Base-by-base conservation (phyloP, 2,888 invertebrate species). In the Ophioninae sp. region DNA sequence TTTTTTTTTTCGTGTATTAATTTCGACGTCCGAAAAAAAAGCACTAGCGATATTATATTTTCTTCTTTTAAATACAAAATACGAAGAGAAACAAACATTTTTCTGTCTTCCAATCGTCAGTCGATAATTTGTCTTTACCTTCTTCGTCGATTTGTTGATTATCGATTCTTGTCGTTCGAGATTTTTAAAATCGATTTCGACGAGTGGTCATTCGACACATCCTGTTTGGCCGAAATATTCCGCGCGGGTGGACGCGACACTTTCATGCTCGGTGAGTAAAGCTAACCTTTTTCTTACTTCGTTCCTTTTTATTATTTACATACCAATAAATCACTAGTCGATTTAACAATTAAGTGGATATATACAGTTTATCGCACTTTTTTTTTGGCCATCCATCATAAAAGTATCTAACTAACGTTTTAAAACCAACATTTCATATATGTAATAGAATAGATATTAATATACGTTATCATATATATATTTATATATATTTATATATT, bases 271-370 rank as follows among this genome's bases (percentile, higher is more conserved):
- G 86, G 87, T 88, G 88, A 88, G 89, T 90, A 90, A 90, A 91
- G 90, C 90, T 88, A 89, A 88, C 76, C 74, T 68, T 58, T n/a
- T 59, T 72, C 2, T 72, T 72, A 37, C 64, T 51, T 13, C 17
- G 9, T 51, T 51, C 17, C 7, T 37, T 58, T 61, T 69, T 82
- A 81, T 92, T 92, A 92, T 92, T 92, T 92, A 92, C 90, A 92
- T 90, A 89, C 90, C 23, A 79, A 79, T 90, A 88, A 88, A 89
- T 91, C 82, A 89, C 90, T 91, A 90, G 88, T 88, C 88, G 83
- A 89, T 90, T 91, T 90, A 91, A 90, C 91, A 90, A 91, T 91
- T 86, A 90, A 90, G 88, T 90, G 89, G 87, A 89, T 89, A 88
- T 88, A 91, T 91, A 91, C 91, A 92, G 88, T 89, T 89, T 90